These are phyloP conservation scores for Neuroscelio doddi DNA, from an alignment of 2,888 invertebrate species.

Conservation along the genomic window DNA sequence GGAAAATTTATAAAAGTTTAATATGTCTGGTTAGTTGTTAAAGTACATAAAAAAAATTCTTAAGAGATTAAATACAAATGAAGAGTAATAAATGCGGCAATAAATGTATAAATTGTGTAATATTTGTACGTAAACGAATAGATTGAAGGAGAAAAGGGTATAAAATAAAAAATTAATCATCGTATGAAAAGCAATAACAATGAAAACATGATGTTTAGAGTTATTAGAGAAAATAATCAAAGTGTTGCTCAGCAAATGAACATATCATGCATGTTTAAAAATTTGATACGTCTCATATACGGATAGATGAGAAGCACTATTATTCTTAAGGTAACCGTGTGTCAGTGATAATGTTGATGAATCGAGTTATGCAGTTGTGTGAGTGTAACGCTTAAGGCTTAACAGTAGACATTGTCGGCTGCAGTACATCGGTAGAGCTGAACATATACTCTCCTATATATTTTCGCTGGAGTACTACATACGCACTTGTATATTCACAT, in stretches of 20 bases:
- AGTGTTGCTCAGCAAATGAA: constrained; percentile 7
- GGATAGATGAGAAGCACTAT: constrained; percentile 54
- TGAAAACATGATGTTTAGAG: no score
- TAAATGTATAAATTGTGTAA: no score
- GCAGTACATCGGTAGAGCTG: constrained; percentile 36
- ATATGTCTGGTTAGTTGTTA: no score
- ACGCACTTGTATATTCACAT: constrained; percentile 43
- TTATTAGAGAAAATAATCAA: no score
- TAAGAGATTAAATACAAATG: no score
- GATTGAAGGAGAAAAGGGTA: no score
- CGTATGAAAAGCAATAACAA: no score
- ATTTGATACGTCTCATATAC: constrained; percentile 21
- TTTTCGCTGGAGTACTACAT: constrained; percentile 37
- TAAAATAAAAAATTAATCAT: no score
- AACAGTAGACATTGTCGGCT: constrained; percentile 35
- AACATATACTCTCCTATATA: constrained; percentile 43
- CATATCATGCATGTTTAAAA: constrained; percentile 7
- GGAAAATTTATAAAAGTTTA: no score
- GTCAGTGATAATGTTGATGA: constrained; percentile 68
- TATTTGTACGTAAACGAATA: no score
- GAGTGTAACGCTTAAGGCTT: constrained; percentile 41
- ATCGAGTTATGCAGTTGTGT: constrained; percentile 56
- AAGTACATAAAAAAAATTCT: no score
- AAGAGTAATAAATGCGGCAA: no score
- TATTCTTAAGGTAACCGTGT: constrained; percentile 55